Conservation (phyloP, 1,140 invertebrate genomes). For the Sycophila sp. region DNA sequence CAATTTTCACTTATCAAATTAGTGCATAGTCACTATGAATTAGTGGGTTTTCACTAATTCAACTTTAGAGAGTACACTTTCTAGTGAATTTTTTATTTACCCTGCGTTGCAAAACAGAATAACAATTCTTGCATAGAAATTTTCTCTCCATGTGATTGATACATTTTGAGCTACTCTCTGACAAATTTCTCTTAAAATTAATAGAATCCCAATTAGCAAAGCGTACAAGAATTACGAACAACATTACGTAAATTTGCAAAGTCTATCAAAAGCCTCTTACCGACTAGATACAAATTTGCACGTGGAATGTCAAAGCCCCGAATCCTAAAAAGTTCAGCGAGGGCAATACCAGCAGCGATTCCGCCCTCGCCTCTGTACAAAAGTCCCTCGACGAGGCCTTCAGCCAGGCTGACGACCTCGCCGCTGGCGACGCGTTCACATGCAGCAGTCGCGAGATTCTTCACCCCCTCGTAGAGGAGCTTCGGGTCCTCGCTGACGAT, state of each 20-base stretch:
- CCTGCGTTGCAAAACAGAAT: no score
- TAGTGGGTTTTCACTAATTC: no score
- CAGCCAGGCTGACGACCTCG: slow-evolving; percentile 54
- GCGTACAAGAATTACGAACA: no score
- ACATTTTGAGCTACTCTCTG: no score
- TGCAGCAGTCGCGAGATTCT: slow-evolving; percentile 49
- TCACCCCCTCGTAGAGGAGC: slow-evolving; percentile 50
- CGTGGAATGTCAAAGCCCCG: slow-evolving; percentile 56
- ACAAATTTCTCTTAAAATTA: no score
- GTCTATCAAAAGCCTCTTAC: slow-evolving; percentile 44
- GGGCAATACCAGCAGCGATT: slow-evolving; percentile 52
- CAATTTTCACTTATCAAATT: no score
- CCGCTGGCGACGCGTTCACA: slow-evolving; percentile 52
- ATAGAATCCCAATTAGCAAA: no score
- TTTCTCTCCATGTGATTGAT: no score
- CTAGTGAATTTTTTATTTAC: no score
- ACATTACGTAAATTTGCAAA: not conserved
- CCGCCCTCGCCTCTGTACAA: slow-evolving; percentile 51
- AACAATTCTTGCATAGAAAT: no score
- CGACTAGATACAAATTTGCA: slow-evolving; percentile 52
- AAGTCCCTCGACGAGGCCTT: slow-evolving; percentile 56
- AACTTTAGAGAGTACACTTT: no score
- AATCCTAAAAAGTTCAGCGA: slow-evolving; percentile 54
- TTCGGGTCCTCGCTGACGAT: slow-evolving; percentile 52
- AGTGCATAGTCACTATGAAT: no score